Evolutionary conservation across 2,888 invertebrate genomes (phyloP).

Genomic region (Ferrisia virgata): DNA sequence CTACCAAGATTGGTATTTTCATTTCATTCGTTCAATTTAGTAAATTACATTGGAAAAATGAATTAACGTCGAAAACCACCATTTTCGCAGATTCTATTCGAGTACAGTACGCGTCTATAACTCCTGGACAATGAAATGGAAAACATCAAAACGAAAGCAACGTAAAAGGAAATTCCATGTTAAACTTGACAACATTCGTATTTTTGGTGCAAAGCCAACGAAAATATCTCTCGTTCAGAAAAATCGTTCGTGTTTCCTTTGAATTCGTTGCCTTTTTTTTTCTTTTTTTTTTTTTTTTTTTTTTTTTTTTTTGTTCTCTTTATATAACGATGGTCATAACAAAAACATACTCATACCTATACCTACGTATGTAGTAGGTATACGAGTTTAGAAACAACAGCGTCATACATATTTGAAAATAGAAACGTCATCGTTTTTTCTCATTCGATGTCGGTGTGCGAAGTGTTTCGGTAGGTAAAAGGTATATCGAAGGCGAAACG

Average conservation of each 20-base stretch:
- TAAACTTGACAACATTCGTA: not conserved
- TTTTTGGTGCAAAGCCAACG: slow-evolving; percentile 8
- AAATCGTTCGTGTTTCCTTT: slow-evolving; percentile 22
- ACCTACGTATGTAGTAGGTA: too few relatives aligned
- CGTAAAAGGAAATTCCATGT: slow-evolving; percentile 5
- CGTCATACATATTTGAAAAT: slow-evolving; percentile 26
- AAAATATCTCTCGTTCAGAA: slow-evolving; percentile 11
- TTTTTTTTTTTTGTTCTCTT: slow-evolving; percentile 15
- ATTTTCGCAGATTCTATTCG: not conserved
- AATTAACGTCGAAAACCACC: not conserved
- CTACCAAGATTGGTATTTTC: not conserved
- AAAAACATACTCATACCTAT: not conserved
- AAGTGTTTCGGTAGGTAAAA: not conserved
- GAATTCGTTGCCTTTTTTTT: slow-evolving; percentile 8
- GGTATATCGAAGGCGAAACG: not conserved
- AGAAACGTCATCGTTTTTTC: slow-evolving; percentile 20
- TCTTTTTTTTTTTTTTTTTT: too few relatives aligned
- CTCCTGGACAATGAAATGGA: not conserved
- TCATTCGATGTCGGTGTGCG: not conserved
- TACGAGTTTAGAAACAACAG: not conserved
- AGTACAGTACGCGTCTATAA: not conserved
- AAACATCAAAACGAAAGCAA: slow-evolving; percentile 14
- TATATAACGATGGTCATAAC: slow-evolving; percentile 13
- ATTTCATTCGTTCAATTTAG: slow-evolving; percentile 18
- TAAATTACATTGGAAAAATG: not conserved